A percentile compares a stretch with the other conserved stretches of the same genome.
Evolutionary conservation across 23 tunicate species (phyloP).

Genomic region (Diplosoma virens): DNA sequence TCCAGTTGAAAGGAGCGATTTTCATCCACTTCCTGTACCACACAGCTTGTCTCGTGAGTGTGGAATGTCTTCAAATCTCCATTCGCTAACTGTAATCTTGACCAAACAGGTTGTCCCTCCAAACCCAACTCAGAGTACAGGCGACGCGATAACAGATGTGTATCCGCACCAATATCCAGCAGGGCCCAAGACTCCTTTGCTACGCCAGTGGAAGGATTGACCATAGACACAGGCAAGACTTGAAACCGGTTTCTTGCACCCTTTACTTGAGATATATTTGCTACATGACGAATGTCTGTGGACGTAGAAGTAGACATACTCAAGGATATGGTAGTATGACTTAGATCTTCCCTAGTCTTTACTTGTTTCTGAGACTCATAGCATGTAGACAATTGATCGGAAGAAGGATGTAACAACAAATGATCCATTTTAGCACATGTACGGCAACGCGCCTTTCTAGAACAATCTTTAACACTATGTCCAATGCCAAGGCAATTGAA

Average conservation of each 20-base stretch:
- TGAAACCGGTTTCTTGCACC: neutral
- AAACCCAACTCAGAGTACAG: neutral
- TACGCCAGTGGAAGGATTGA: neutral
- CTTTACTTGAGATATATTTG: neutral
- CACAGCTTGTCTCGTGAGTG: too few relatives aligned
- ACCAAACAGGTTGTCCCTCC: neutral
- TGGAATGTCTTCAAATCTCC: neutral
- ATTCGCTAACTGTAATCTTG: conserved; percentile 10
- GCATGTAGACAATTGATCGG: neutral
- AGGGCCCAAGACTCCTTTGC: neutral
- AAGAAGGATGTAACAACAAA: neutral
- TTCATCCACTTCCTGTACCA: too few relatives aligned
- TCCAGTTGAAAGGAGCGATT: too few relatives aligned
- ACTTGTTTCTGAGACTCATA: too few relatives aligned
- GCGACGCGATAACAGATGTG: conserved; percentile 13
- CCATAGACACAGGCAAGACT: neutral
- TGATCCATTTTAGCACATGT: neutral
- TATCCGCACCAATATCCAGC: neutral
- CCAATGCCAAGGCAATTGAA: conserved; percentile 1
- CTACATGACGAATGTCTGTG: neutral
- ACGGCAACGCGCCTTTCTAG: neutral
- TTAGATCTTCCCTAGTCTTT: too few relatives aligned
- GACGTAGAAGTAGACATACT: neutral
- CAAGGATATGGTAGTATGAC: neutral
- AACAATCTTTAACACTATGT: neutral